Conservation (phyloP, 2,888 invertebrate species). For the Apodemia mormo region DNA sequence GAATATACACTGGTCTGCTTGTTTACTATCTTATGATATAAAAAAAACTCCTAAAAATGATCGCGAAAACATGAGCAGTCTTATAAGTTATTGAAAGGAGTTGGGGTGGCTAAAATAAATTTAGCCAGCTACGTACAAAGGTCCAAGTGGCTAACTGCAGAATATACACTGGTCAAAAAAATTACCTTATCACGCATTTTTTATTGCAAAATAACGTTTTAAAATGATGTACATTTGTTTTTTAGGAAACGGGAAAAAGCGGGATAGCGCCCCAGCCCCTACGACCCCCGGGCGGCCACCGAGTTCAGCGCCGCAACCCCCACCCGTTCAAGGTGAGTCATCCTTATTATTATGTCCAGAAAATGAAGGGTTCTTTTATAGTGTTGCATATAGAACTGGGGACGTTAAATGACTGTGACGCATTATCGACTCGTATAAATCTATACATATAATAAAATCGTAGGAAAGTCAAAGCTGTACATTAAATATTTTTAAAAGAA, state of each 20-base stretch:
- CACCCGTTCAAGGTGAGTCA: conserved; percentile 67
- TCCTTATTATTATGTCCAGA: conserved; percentile 19
- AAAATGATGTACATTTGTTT: conserved; percentile 29
- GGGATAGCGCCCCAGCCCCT: conserved; percentile 67
- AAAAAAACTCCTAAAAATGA: too few relatives aligned
- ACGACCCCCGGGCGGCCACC: conserved; percentile 61
- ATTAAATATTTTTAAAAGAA: too few relatives aligned
- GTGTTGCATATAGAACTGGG: too few relatives aligned
- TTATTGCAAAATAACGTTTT: neutral
- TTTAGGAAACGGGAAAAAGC: conserved; percentile 79
- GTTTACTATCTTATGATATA: too few relatives aligned
- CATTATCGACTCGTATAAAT: too few relatives aligned
- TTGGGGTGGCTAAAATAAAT: neutral
- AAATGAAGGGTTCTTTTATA: neutral
- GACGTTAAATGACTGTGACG: too few relatives aligned
- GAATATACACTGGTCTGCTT: too few relatives aligned
- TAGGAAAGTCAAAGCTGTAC: too few relatives aligned
- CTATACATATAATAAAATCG: too few relatives aligned
- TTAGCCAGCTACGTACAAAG: neutral
- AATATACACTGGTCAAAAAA: too few relatives aligned
- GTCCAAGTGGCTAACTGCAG: too few relatives aligned
- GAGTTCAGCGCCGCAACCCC: conserved; percentile 61
- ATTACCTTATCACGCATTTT: neutral
- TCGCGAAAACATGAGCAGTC: too few relatives aligned
- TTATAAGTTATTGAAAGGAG: neutral